A percentile compares a stretch with the other conserved stretches of the same genome.
Conservation (phyloP, 2,888 invertebrate genomes). For the Blera fallax region DNA sequence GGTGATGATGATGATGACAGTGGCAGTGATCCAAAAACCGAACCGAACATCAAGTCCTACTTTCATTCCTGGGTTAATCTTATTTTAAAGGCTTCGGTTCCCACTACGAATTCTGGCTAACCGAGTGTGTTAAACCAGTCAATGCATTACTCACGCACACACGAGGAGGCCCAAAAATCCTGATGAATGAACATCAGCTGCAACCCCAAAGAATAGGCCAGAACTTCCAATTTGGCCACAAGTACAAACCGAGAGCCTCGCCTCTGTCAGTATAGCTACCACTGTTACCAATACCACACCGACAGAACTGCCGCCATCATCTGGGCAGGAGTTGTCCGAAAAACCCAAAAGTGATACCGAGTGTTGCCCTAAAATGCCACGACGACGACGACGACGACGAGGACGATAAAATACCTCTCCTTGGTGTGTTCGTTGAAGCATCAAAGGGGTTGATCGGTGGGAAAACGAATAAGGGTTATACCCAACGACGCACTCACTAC, state of each 20-base stretch:
- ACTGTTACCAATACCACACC: conserved; percentile 39
- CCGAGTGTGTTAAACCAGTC: conserved; percentile 70
- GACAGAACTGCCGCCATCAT: conserved; percentile 15
- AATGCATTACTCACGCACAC: conserved; percentile 36
- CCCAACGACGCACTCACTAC: conserved; percentile 2
- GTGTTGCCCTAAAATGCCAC: conserved; percentile 10
- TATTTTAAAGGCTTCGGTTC: conserved; percentile 50
- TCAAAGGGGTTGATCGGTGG: conserved; percentile 64
- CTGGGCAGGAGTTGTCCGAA: conserved; percentile 36
- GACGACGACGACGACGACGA: neutral
- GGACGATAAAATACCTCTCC: neutral
- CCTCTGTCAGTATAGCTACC: conserved; percentile 27
- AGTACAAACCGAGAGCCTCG: conserved; percentile 80
- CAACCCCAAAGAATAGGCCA: conserved; percentile 68
- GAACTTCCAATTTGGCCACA: conserved; percentile 78
- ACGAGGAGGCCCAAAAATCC: conserved; percentile 21
- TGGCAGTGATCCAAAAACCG: conserved; percentile 46
- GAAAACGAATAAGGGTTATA: conserved; percentile 57
- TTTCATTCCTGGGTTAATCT: conserved; percentile 60
- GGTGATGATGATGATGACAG: conserved; percentile 17
- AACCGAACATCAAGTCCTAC: conserved; percentile 51
- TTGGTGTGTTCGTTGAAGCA: conserved; percentile 31
- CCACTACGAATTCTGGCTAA: conserved; percentile 53
- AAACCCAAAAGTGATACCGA: conserved; percentile 65
- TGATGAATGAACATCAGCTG: conserved; percentile 50